Conservation (phyloP, 2,113 vertebrate genomes). For the Naja naja region DNA sequence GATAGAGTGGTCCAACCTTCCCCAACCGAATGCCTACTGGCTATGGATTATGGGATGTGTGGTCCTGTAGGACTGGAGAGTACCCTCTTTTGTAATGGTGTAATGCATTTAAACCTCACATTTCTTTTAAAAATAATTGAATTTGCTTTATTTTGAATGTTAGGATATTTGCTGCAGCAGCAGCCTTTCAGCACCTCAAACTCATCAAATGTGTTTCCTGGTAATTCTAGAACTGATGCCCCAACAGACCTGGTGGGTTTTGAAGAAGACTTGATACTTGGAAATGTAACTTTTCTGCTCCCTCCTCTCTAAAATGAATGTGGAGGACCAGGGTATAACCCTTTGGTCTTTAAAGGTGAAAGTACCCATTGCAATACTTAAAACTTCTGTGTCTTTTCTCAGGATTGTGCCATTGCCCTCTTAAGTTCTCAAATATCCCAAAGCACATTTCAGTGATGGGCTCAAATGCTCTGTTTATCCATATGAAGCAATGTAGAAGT, state of each 20-base stretch:
- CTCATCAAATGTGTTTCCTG: not conserved
- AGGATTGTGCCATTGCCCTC: not conserved
- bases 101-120: not conserved
- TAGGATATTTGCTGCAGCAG: not conserved
- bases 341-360: not conserved
- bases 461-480: not conserved
- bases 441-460: not conserved
- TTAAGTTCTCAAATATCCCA: not conserved
- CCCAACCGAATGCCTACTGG: not conserved
- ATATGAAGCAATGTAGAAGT: not conserved
- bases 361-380: not conserved
- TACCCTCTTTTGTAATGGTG: not conserved
- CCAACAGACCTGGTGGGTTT: not conserved
- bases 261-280: not conserved
- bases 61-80: not conserved
- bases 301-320: not conserved
- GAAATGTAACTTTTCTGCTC: not conserved
- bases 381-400: not conserved
- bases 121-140: not conserved
- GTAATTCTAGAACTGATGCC: not conserved
- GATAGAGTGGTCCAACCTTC: not conserved
- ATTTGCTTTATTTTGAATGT: not conserved
- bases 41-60: not conserved
- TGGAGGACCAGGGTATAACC: fast-evolving
- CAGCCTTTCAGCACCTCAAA: not conserved